These are phyloP conservation scores for Onychomys arenicola DNA, from an alignment of 2,797 vertebrate species.

Conservation along the genomic window DNA sequence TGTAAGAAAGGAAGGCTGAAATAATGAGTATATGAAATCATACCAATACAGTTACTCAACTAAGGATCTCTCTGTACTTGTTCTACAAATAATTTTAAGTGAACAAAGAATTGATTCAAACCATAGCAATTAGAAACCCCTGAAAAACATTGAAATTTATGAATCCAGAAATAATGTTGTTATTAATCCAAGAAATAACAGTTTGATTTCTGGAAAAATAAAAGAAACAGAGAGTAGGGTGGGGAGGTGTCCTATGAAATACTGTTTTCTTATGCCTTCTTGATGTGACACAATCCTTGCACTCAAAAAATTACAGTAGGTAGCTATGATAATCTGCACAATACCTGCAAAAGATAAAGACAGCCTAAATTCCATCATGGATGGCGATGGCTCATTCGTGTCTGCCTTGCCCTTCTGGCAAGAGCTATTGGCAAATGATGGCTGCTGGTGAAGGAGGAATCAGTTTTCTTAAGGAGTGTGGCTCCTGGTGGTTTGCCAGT, in stretches of 20 bases:
- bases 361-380: not conserved
- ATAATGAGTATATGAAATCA: not conserved
- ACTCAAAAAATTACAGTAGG: not conserved
- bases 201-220: not conserved
- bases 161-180: not conserved
- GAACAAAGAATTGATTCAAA: not conserved
- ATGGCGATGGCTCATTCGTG: not conserved
- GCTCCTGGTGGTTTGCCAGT: too few species aligned
- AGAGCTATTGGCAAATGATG: not conserved
- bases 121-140: not conserved
- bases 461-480: not conserved
- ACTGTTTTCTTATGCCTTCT: not conserved
- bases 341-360: not conserved
- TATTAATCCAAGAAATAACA: not conserved
- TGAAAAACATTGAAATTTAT: constrained; percentile 39
- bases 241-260: not conserved
- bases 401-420: too few species aligned
- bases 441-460: not conserved
- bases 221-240: not conserved
- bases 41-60: not conserved
- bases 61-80: not conserved
- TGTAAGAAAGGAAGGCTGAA: not conserved
- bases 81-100: not conserved
- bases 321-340: too few species aligned
- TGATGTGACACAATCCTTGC: not conserved